Base-by-base conservation (phyloP, 1,140 invertebrate species). In the Whitmania pigra region DNA sequence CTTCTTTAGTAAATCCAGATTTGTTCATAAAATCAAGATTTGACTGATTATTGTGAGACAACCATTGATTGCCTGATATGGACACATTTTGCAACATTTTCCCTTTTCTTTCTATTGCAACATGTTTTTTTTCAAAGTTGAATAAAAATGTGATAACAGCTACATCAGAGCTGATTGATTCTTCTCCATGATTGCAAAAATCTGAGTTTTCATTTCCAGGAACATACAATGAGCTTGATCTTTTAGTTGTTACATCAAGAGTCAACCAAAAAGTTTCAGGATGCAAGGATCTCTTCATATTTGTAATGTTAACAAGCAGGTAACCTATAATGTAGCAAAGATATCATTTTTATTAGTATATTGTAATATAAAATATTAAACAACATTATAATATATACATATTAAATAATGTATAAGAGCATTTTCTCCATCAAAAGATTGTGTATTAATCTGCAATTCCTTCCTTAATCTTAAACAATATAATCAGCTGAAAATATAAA, bases 201-300 rank as follows among this genome's bases (percentile, higher is more conserved):
- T 63, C 43, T 49, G 43, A 49, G 0, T 17, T 63, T 31, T 63
- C 57, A 63, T 31, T 31, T 25, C 57, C 57, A 18, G 57, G 22
- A 0, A 18, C 1, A 63, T 63, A 63, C 57, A 63, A 63, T 31
- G 22, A 31, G 22, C 57, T 63, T 63, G 57, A 22, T 13, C 57
- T 63, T 31, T 22, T 31, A 25, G 57, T 63, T 63, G 57, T 63
- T 5, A 63, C 57, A 63, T 63, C 57, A 25, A 63, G 29, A 22
- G 57, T 63, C 20, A 63, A 7, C 57, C 22, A 6, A 25, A 63
- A 22, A 25, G 4, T 25, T 25, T 63, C 29, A 25, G 57, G 29
- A 11, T 63, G 43, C 43, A 49, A 49, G 43, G 43, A 49, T 49
- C 43, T 63, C 57, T 63, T 63, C 29, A 63, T 25, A 31, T 63